These are phyloP conservation scores for Tetropium fuscum DNA, from an alignment of 2,888 invertebrate species.

Conservation along the genomic window DNA sequence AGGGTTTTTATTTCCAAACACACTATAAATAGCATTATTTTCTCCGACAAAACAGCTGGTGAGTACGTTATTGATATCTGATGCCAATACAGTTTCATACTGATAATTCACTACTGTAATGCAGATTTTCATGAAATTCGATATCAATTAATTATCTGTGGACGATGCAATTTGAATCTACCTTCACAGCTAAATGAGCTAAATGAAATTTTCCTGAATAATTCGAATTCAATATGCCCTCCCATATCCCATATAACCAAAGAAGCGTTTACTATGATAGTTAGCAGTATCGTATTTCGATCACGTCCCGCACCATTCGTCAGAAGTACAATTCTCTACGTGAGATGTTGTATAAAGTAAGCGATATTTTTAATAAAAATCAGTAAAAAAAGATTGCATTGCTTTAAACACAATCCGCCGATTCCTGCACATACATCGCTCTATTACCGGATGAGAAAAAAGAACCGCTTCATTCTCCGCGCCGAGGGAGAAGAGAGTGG, in stretches of 20 bases:
- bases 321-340: slow-evolving; percentile 48
- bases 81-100: too few species aligned
- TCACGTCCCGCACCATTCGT: slow-evolving; percentile 48
- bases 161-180: too few species aligned
- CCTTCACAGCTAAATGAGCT: too few species aligned
- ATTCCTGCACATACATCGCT: not conserved
- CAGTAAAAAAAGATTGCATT: slow-evolving; percentile 31
- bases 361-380: slow-evolving; percentile 48
- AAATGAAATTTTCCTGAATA: slow-evolving; percentile 1
- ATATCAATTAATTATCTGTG: too few species aligned
- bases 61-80: too few species aligned
- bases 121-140: too few species aligned
- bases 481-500: slow-evolving; percentile 5
- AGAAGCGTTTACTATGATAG: slow-evolving; percentile 37
- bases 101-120: too few species aligned
- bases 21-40: too few species aligned
- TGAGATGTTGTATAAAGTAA: slow-evolving; percentile 42
- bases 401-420: slow-evolving; percentile 11
- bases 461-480: slow-evolving; percentile 3
- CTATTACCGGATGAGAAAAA: slow-evolving; percentile 1
- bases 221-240: slow-evolving; percentile 15
- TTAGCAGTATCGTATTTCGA: slow-evolving; percentile 39
- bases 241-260: slow-evolving; percentile 6
- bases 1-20: too few species aligned
- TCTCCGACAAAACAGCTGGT: too few species aligned